phyloP scores from a whole-genome alignment of 2,797 vertebrate species.

The Gymnodraco acuticeps region DNA sequence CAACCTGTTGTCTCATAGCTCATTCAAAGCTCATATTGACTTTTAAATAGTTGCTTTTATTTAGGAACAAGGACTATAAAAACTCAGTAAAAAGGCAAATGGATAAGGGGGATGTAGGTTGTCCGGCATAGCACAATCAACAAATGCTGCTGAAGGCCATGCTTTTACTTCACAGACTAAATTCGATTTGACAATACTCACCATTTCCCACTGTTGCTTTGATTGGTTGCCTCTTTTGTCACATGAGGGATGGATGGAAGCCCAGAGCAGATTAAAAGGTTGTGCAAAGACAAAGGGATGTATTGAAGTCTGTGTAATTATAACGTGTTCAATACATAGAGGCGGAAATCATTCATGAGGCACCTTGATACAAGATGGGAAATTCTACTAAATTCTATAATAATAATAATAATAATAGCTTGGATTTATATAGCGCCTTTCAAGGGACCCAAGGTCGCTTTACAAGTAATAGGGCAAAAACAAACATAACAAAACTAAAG shows the following conservation, averaged over 20 bases:
- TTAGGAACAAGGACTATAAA: neutral
- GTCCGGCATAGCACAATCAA: neutral
- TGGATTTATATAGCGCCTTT: too few relatives aligned
- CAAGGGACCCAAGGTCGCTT: too few relatives aligned
- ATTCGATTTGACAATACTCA: conserved; percentile 29
- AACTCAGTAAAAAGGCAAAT: conserved; percentile 8
- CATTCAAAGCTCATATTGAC: neutral
- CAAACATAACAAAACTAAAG: too few relatives aligned
- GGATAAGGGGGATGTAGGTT: neutral
- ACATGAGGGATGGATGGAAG: conserved; percentile 34
- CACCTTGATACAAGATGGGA: too few relatives aligned
- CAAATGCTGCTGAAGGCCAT: neutral
- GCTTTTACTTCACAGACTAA: neutral
- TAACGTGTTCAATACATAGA: neutral
- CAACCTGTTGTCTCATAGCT: neutral
- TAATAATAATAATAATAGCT: too few relatives aligned
- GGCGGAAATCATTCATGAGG: neutral
- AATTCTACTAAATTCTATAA: too few relatives aligned
- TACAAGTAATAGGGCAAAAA: too few relatives aligned
- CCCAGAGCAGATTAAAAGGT: conserved; percentile 43
- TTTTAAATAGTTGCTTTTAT: conserved; percentile 10
- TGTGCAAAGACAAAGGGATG: conserved; percentile 28
- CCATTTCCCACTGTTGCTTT: conserved; percentile 19
- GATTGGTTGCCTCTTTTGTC: conserved; percentile 20
- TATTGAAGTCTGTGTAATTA: neutral